These are phyloP conservation scores for Argyrosomus regius DNA, from an alignment of 2,797 vertebrate species.

Conservation along the genomic window DNA sequence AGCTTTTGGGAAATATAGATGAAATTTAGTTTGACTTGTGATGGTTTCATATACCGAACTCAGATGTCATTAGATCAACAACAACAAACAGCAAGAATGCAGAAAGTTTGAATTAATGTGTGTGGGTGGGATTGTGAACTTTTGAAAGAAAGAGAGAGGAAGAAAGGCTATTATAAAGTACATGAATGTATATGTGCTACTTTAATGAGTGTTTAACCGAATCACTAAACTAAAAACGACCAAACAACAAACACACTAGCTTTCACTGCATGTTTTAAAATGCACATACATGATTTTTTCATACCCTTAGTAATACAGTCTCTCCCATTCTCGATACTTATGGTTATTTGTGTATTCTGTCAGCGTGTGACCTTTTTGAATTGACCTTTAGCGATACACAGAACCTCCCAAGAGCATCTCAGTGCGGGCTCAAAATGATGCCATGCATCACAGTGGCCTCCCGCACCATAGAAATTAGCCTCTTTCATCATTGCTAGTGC, in stretches of 20 bases:
- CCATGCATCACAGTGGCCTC: constrained; percentile 66
- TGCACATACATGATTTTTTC: background rate
- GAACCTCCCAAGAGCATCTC: constrained; percentile 55
- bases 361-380: constrained; percentile 56
- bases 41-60: constrained; percentile 35
- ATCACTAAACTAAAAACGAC: background rate
- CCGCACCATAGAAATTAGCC: constrained; percentile 59
- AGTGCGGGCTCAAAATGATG: constrained; percentile 53
- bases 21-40: constrained; percentile 13
- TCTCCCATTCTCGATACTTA: constrained; percentile 22
- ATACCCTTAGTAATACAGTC: background rate
- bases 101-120: background rate
- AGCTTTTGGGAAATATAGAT: constrained; percentile 30
- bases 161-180: background rate
- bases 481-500: constrained; percentile 64
- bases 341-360: constrained; percentile 55
- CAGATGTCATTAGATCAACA: constrained; percentile 38
- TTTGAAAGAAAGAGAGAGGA: background rate
- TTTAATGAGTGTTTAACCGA: background rate
- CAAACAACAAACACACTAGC: background rate
- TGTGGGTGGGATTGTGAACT: background rate
- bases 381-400: constrained; percentile 63
- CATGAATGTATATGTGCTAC: background rate
- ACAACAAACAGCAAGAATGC: constrained; percentile 38
- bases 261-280: background rate